Evolutionary conservation across 92 coral and sea anemone species (phyloP).

Genomic region (Actinostola sp.): DNA sequence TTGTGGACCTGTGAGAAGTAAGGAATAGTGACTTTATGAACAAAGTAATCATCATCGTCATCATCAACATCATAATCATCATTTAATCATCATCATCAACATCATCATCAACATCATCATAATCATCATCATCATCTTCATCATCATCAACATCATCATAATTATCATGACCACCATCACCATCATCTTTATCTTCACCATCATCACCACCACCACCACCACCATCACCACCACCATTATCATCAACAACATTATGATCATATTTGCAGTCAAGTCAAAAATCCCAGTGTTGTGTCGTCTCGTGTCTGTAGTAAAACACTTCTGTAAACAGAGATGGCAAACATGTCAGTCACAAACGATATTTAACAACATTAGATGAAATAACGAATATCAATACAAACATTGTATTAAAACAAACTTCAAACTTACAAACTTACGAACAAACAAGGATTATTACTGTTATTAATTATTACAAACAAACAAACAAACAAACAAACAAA

Average conservation of each 20-base stretch:
- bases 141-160: no score
- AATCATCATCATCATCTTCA: neutral
- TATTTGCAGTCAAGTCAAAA: neutral
- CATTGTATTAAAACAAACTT: neutral
- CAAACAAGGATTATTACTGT: no score
- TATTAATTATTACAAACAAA: no score
- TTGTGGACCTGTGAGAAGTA: conserved; percentile 77
- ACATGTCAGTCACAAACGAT: neutral
- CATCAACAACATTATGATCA: conserved; percentile 8
- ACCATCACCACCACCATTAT: neutral
- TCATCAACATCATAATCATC: neutral
- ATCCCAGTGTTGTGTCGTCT: neutral
- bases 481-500: neutral
- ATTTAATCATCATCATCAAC: neutral
- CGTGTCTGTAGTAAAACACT: neutral
- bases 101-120: conserved; percentile 1
- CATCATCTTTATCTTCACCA: neutral
- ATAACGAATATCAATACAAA: neutral
- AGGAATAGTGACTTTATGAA: neutral
- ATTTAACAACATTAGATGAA: neutral
- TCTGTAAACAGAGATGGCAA: neutral
- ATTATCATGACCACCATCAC: neutral
- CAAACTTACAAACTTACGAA: neutral
- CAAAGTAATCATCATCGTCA: neutral
- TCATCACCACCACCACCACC: neutral